Conservation (phyloP, 2,797 vertebrate genomes). For the Anisognathus igniventris region DNA sequence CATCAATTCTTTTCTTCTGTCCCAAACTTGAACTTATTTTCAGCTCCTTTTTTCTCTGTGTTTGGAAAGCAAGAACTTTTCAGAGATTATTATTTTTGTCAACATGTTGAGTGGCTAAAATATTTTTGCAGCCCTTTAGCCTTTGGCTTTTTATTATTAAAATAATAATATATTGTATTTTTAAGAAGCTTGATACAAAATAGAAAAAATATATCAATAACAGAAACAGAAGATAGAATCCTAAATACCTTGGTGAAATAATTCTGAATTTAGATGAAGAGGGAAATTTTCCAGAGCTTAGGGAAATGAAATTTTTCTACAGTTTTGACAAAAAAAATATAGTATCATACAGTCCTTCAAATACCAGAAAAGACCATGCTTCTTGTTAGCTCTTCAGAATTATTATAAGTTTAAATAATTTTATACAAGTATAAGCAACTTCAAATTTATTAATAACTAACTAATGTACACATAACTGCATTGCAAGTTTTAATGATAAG, state of each 20-base stretch:
- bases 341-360: neutral
- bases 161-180: neutral
- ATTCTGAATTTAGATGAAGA: neutral
- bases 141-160: neutral
- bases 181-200: neutral
- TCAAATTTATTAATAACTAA: neutral
- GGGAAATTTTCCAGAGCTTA: neutral
- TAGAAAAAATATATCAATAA: neutral
- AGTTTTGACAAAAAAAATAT: neutral
- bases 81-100: neutral
- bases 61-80: neutral
- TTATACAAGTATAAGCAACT: neutral
- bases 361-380: neutral
- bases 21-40: neutral
- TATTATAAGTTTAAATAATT: neutral
- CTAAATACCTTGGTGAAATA: neutral
- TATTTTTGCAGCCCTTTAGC: fast-evolving
- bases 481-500: neutral
- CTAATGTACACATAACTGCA: neutral
- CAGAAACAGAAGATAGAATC: neutral
- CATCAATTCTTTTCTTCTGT: neutral
- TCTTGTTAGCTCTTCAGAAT: neutral
- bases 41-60: neutral
- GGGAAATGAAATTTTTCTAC: neutral
- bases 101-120: neutral